Base-by-base conservation (phyloP, 2,888 invertebrate species). In the Machimus atricapillus region DNA sequence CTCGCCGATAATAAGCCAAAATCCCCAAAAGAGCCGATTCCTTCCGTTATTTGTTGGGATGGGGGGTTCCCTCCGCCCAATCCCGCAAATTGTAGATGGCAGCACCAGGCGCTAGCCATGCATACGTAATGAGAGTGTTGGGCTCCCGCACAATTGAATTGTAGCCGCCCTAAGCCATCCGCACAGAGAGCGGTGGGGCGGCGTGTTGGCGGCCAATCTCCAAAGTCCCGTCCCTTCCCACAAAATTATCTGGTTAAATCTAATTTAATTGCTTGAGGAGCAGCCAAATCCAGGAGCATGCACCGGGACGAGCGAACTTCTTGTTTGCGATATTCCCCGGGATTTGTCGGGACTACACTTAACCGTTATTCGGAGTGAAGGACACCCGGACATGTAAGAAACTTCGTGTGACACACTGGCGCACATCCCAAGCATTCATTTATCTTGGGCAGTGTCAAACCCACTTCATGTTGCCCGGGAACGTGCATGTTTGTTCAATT, bases 401-500 rank as follows among this genome's bases (percentile, higher is more conserved):
- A 78, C 85, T 87, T 88, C 87, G 86, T 88, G 87, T 87, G 88
- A 88, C 88, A 88, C 85, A 88, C 86, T 87, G 12, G 40, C 87
- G 87, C 43, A 87, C 88, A 82, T 88, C 88, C 88, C 88, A 76
- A 76, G 66, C 86, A 88, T 87, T 88, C 88, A 88, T 88, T 88
- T 88, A 87, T 88, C 88, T 87, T 88, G 76, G 88, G 87, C 87
- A 87, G 87, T 88, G 88, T 88, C 88, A 88, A 88, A 88, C 88
- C 88, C 88, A 88, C 88, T 88, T 88, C 88, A 88, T 88, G 88
- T 88, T 88, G 40, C 86, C 86, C 85, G 56, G 85, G 56, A 86
- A 88, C 88, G 88, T 88, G 88, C 88, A 88, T 88, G 88, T 88
- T 88, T 88, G 88, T 88, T 88, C 87, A 88, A 88, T 88, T 88